Percentiles rank a stretch among this genome's conserved stretches.
Evolutionary conservation across 2,113 vertebrate species (phyloP).

Genomic region (Xenopus borealis): DNA sequence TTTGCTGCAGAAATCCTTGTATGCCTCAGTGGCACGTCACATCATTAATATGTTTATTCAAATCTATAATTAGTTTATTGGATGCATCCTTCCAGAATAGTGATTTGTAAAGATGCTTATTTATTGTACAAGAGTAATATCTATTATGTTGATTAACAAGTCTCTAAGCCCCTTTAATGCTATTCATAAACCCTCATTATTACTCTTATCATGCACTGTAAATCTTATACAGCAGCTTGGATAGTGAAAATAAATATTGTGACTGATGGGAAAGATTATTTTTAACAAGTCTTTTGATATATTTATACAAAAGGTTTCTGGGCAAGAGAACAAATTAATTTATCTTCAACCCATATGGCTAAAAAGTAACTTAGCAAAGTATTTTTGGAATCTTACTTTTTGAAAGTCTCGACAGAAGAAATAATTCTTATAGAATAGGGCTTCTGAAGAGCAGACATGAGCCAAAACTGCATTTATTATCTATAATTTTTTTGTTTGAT

Average conservation of each 20-base stretch:
- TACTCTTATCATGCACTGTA: slow-evolving; percentile 40
- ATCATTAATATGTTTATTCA: slow-evolving; percentile 46
- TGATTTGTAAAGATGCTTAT: slow-evolving; percentile 45
- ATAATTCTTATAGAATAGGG: slow-evolving; percentile 16
- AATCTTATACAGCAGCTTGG: slow-evolving; percentile 26
- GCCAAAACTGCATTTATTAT: slow-evolving; percentile 30
- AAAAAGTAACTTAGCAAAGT: neutral
- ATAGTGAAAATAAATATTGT: slow-evolving; percentile 13
- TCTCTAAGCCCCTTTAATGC: slow-evolving; percentile 44
- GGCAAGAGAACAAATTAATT: neutral
- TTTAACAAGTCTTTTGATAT: slow-evolving; percentile 13
- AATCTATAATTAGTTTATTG: slow-evolving; percentile 47
- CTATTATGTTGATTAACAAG: slow-evolving; percentile 47
- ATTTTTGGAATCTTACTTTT: slow-evolving; percentile 4
- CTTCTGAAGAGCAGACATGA: neutral
- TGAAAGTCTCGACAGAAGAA: neutral
- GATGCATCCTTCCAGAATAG: slow-evolving; percentile 44
- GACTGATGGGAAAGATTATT: slow-evolving; percentile 15
- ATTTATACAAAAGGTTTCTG: slow-evolving; percentile 13
- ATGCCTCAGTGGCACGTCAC: slow-evolving; percentile 43
- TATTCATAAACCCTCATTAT: slow-evolving; percentile 44
- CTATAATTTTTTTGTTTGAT: slow-evolving; percentile 23
- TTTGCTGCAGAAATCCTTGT: slow-evolving; percentile 28
- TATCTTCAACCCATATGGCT: neutral
- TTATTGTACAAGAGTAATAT: slow-evolving; percentile 47